Conservation (phyloP, 2,113 vertebrate genomes). For the Thamnaconus septentrionalis region DNA sequence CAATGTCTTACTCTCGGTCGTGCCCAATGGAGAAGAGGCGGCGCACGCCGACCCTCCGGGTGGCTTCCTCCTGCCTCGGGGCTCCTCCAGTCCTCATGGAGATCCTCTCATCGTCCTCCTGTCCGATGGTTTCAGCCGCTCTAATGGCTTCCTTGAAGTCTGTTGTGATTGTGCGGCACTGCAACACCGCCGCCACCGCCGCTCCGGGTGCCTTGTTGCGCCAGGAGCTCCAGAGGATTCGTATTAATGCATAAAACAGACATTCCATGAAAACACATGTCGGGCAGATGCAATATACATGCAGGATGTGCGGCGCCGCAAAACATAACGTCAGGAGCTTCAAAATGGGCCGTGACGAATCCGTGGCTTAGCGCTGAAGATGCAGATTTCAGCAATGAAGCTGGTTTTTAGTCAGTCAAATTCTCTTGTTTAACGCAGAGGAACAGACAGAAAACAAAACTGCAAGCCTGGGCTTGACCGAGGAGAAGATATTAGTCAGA, state of each 20-base stretch:
- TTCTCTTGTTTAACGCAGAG: no score
- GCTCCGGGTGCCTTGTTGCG: conserved; percentile 5
- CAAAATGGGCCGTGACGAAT: conserved; percentile 5
- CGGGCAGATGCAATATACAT: conserved; percentile 46
- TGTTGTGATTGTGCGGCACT: conserved; percentile 14
- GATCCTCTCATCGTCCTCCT: conserved; percentile 6
- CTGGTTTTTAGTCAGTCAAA: no score
- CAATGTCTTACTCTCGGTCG: neutral
- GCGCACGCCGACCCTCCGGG: neutral
- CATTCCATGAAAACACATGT: conserved; percentile 41
- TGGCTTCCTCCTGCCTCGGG: conserved; percentile 10
- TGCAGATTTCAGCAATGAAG: conserved; percentile 12
- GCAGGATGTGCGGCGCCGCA: conserved; percentile 29
- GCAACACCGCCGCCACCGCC: conserved; percentile 5
- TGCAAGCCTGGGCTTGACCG: no score
- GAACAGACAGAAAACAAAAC: no score
- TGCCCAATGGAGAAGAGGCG: neutral
- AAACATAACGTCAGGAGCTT: conserved; percentile 13
- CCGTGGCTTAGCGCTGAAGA: conserved; percentile 10
- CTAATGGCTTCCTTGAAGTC: neutral
- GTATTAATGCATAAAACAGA: conserved; percentile 48
- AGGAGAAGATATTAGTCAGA: no score
- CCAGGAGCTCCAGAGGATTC: conserved; percentile 24
- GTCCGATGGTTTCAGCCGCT: conserved; percentile 3
- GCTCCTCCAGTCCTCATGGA: neutral